phyloP scores from a whole-genome alignment of 2,797 vertebrate species.

The Alauda arvensis region DNA sequence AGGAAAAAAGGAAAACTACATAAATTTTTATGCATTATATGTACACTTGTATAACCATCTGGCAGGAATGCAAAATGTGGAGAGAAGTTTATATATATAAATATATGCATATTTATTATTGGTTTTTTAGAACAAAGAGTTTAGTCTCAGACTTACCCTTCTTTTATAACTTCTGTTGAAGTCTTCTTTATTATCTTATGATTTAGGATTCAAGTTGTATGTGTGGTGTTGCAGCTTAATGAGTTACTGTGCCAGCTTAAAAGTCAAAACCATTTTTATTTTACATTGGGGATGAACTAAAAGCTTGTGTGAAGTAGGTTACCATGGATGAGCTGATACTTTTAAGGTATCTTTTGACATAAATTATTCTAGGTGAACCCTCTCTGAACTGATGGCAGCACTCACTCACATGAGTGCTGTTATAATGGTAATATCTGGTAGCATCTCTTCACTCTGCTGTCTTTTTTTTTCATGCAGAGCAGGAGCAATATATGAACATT shows the following conservation, averaged over 20 bases:
- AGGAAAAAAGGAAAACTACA: too few species aligned
- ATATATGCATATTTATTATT: neutral
- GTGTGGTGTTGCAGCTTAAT: neutral
- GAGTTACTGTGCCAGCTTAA: neutral
- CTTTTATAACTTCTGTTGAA: neutral
- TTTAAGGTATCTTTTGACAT: neutral
- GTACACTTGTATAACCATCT: neutral
- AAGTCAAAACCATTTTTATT: neutral
- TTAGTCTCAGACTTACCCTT: neutral
- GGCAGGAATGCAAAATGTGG: neutral
- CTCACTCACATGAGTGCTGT: too few species aligned
- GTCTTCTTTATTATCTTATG: neutral
- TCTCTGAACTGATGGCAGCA: rapidly evolving
- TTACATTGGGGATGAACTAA: neutral
- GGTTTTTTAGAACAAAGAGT: neutral
- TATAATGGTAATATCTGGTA: neutral
- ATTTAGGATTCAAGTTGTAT: neutral
- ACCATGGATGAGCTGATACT: neutral
- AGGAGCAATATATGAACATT: neutral
- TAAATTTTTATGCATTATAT: neutral
- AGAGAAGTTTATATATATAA: neutral
- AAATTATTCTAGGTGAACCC: neutral
- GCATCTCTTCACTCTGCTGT: neutral
- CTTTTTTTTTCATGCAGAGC: neutral
- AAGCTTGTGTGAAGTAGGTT: neutral